Base-by-base conservation (phyloP, 2,797 vertebrate species). In the Tokudaia tokunoshimensis region DNA sequence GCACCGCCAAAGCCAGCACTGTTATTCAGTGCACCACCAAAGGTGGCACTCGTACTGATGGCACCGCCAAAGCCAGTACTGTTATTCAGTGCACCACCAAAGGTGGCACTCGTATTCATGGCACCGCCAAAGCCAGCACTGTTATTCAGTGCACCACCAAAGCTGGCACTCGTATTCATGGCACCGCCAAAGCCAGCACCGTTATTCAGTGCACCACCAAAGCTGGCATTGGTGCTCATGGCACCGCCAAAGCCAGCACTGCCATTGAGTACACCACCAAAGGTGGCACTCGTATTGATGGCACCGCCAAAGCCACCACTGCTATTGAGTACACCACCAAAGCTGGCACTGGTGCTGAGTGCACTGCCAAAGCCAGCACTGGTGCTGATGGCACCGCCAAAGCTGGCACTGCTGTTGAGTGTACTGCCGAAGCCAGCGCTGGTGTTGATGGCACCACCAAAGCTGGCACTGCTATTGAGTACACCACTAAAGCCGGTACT, bases 11-110 rank as follows among this genome's bases (percentile, higher is more conserved):
- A 85, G 44, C 76, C 79, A 41, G 89, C 65, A 57, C 78, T 94
- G 50, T 89, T 91, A 79, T 67, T 52, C 41, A 90, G 37, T 17
- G 37, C 86, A 44, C 86, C 92, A 61, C 92, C 95, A 93, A 97
- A 93, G 41, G 29, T 75, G 91, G 93, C 75, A 91, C 55, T 96
- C 82, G 85, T 96, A 9, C 63, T 97, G 17, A 96, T 86, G 10
- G 85, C 37, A 91, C 93, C 14, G 9, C 88, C 89, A 75, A 96
- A 96, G 37, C 86, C 57, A 17, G 70, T 65, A 89, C 47, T 93
- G 9, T 24, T 76, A 81, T 61, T 82, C 20, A 75, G 61, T 31
- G 57, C 76, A 79, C n/a, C 70, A 67, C 94, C 57, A 61, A 96
- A 95, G 83, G 86, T 57, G 44, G 95, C 75, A 52, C 47, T 86